Evolutionary conservation across 1,140 invertebrate genomes (phyloP).

Genomic region (Ostrea denselamellosa): DNA sequence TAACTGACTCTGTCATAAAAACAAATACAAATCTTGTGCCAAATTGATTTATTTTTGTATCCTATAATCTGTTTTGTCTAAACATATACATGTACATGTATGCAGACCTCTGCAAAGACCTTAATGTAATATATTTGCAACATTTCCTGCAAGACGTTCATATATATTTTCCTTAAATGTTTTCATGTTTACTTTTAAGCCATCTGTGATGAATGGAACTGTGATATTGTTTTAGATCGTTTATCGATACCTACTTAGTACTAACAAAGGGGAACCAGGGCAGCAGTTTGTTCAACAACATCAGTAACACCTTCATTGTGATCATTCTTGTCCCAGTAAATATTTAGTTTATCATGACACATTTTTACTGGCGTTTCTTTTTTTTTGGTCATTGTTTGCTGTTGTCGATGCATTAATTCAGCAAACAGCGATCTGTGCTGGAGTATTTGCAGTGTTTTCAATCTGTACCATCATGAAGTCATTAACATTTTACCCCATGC

Average conservation of each 20-base stretch:
- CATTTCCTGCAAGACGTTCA: not conserved
- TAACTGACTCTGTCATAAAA: not conserved
- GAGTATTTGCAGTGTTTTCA: no score
- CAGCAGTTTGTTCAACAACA: not conserved
- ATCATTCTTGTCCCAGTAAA: no score
- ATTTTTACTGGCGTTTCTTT: no score
- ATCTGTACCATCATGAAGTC: no score
- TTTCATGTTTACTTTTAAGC: not conserved
- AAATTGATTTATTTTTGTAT: not conserved
- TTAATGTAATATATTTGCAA: not conserved
- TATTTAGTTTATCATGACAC: no score
- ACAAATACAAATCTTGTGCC: not conserved
- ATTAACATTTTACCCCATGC: no score
- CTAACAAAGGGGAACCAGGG: not conserved
- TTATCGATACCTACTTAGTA: not conserved
- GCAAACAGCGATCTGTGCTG: no score
- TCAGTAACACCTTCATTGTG: no score
- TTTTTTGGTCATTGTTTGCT: no score
- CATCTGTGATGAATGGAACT: not conserved
- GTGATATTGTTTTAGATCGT: conserved; percentile 4
- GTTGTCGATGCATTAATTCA: no score
- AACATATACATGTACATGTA: not conserved
- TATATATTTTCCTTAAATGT: not conserved
- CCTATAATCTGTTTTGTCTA: not conserved
- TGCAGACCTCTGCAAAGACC: not conserved